Evolutionary conservation across 2,797 vertebrate genomes (phyloP), one percentile per base, ranked within the genome.

Genomic region (Cirrhinus molitorella): DNA sequence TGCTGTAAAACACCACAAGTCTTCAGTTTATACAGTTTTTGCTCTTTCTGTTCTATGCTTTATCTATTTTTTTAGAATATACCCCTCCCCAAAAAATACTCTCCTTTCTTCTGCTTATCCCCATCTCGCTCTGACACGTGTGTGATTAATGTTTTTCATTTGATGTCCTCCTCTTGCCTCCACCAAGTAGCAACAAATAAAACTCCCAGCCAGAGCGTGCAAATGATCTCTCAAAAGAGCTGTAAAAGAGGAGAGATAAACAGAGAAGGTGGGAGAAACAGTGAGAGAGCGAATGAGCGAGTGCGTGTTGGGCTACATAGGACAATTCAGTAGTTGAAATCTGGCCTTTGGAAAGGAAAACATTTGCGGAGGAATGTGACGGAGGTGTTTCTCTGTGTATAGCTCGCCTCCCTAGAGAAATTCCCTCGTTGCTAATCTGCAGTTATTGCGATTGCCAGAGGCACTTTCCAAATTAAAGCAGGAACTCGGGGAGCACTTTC

Each of bases 61-160:
- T 92, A 94, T 92, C 89, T 90, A 85, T 88, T 77, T 49, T 40
- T 80, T 90, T 88, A 77, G 14, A 37, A 86, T 84, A 37, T 84
- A 84, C 85, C 87, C 81, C 21, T 34, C 45, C 61, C 77, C 49
- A 11, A 49, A 76, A 79, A 76, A 59, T 59, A 34, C 40, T 70
- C 19, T 66, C 45, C 88, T 88, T 91, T 89, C 91, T 89, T 88
- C 87, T 78, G 90, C 87, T 89, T 92, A 92, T 93, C 91, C 88
- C 91, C 92, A 87, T 81, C 91, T 94, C 91, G 92, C 93, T 92
- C 93, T 93, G 93, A 95, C 93, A 92, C 89, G 92, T 91, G 93
- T 79, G 94, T 95, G 95, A 96, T 96, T 95, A 96, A 96, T 96
- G 95, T 93, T 87, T 95, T 95, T 95, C 95, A 96, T 96, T 95